Conservation (phyloP, 1,140 invertebrate species). For the Tachypleus tridentatus region DNA sequence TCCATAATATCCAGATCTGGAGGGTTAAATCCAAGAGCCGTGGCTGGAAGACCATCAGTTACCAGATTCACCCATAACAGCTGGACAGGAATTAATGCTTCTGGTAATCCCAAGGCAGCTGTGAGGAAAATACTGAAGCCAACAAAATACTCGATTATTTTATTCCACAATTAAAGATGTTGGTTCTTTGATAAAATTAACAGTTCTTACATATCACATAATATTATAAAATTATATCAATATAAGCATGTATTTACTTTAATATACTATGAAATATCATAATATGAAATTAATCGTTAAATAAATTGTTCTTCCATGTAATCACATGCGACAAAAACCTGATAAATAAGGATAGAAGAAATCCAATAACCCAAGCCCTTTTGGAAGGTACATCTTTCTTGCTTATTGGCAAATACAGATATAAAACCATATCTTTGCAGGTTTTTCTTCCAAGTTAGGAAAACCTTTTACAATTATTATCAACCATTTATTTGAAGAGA, state of each 20-base stretch:
- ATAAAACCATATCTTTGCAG: no score
- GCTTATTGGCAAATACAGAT: no score
- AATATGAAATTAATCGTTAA: not conserved
- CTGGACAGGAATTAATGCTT: constrained; percentile 98
- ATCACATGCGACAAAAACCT: not conserved
- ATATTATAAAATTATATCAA: not conserved
- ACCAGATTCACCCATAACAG: constrained; percentile 99
- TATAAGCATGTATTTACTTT: not conserved
- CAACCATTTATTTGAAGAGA: no score
- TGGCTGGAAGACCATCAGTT: constrained; percentile 99
- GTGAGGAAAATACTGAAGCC: constrained; percentile 89
- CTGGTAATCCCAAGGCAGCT: constrained; percentile 96
- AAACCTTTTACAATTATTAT: no score
- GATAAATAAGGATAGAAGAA: not conserved
- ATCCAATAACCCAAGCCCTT: no score
- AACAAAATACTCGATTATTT: not conserved
- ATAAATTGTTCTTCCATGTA: not conserved
- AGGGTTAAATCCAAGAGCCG: constrained; percentile 98
- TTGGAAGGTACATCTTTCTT: no score
- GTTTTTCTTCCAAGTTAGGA: no score
- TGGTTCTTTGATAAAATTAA: not conserved
- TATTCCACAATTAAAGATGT: not conserved
- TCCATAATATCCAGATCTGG: constrained; percentile 99
- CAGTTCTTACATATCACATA: not conserved
- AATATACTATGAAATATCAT: not conserved